phyloP scores from a whole-genome alignment of 2,113 vertebrate genomes.

The Prietella phreatophila region DNA sequence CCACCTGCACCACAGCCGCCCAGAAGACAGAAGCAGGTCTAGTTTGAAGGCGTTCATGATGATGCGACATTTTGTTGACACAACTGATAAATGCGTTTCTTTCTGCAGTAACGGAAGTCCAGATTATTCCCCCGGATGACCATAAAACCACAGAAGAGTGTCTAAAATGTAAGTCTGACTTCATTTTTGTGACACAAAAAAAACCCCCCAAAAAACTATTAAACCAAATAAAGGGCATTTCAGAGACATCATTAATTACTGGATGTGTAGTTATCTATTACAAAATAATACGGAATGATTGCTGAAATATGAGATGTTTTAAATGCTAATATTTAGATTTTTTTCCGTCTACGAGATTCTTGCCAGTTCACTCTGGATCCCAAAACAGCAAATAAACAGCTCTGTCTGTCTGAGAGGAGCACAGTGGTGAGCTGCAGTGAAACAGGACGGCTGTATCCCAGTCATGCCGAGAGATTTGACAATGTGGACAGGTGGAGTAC shows the following conservation, averaged over 20 bases:
- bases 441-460: background rate
- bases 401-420: background rate
- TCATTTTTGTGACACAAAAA: background rate
- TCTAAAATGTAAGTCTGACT: background rate
- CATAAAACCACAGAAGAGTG: background rate
- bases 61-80: background rate
- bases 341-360: background rate
- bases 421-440: background rate
- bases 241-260: too few species aligned
- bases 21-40: too few species aligned
- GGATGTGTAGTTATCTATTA: background rate
- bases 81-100: background rate
- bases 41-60: background rate
- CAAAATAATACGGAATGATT: too few species aligned
- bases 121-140: background rate
- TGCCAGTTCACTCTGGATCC: background rate
- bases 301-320: background rate
- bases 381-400: background rate
- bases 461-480: conserved; percentile 1
- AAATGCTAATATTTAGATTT: background rate
- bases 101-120: background rate
- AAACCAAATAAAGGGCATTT: too few species aligned
- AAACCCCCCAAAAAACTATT: too few species aligned
- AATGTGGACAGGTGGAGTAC: too few species aligned
- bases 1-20: too few species aligned